phyloP scores from a whole-genome alignment of 2,113 vertebrate species.

The Antigone vipio region DNA sequence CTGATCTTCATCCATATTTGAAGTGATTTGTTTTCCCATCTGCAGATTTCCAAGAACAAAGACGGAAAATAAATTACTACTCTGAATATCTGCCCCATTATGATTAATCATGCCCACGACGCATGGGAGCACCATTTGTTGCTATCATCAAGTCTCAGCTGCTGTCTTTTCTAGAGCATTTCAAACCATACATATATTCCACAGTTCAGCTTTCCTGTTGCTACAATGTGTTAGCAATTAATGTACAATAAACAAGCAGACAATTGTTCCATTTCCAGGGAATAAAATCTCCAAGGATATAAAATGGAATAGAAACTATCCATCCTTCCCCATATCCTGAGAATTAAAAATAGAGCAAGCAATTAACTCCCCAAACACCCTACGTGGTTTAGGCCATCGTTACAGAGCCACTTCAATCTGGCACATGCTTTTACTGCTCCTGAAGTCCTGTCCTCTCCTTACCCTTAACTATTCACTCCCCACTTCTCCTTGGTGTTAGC shows the following conservation, averaged over 20 bases:
- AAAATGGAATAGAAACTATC: constrained; percentile 16
- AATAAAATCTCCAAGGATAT: constrained; percentile 21
- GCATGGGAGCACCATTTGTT: not conserved
- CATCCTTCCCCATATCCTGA: not conserved
- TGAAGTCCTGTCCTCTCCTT: not conserved
- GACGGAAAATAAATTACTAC: not conserved
- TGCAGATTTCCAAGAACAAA: constrained; percentile 6
- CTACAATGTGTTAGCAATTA: constrained; percentile 58
- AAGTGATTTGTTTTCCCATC: not conserved
- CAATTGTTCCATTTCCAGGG: constrained; percentile 50
- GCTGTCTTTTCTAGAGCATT: not conserved
- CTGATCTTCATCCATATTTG: not conserved
- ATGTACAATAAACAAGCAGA: constrained; percentile 28
- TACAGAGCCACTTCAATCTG: not conserved
- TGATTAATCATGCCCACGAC: not conserved
- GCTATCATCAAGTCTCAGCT: not conserved
- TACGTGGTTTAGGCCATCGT: not conserved
- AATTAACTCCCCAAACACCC: not conserved
- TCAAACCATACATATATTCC: not conserved
- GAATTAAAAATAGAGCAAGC: not conserved
- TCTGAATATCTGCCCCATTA: not conserved
- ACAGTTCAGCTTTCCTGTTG: not conserved
- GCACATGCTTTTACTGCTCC: not conserved
- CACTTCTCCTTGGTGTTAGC: not conserved
- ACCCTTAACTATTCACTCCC: not conserved